Evolutionary conservation across 2,888 invertebrate species (phyloP).

Genomic region (Glaucopsyche alexis): DNA sequence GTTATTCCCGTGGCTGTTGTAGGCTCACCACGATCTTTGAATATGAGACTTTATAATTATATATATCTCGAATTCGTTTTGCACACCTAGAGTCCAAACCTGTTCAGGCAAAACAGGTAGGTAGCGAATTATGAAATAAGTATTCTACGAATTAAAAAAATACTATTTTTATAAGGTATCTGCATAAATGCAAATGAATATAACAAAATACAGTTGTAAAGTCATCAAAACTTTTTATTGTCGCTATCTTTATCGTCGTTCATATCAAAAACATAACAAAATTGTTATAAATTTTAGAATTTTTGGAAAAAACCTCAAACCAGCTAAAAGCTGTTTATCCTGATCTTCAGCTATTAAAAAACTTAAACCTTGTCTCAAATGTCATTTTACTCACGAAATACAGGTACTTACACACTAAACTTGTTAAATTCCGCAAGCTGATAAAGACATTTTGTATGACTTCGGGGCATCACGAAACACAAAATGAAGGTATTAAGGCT

Average conservation of each 20-base stretch:
- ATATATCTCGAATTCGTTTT: background rate
- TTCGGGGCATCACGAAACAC: background rate
- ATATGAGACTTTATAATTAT: background rate
- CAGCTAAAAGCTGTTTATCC: background rate
- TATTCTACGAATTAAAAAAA: slow-evolving; percentile 8
- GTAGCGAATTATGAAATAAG: slow-evolving; percentile 20
- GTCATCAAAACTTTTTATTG: background rate
- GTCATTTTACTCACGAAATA: background rate
- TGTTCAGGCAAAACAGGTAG: slow-evolving; percentile 7
- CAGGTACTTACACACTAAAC: background rate
- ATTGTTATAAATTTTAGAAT: background rate
- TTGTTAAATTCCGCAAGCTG: background rate
- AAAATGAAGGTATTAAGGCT: background rate
- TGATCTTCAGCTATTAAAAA: background rate
- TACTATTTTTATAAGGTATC: background rate
- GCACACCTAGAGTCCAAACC: slow-evolving; percentile 9
- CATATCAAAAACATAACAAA: background rate
- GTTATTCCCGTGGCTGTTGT: background rate
- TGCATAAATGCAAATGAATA: background rate
- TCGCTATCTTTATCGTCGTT: background rate
- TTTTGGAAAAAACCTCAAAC: background rate
- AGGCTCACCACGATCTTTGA: background rate
- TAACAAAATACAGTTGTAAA: background rate
- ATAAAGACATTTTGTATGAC: background rate
- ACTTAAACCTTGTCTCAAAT: background rate